Base-by-base conservation (phyloP, 2,113 vertebrate species). In the Python bivittatus region DNA sequence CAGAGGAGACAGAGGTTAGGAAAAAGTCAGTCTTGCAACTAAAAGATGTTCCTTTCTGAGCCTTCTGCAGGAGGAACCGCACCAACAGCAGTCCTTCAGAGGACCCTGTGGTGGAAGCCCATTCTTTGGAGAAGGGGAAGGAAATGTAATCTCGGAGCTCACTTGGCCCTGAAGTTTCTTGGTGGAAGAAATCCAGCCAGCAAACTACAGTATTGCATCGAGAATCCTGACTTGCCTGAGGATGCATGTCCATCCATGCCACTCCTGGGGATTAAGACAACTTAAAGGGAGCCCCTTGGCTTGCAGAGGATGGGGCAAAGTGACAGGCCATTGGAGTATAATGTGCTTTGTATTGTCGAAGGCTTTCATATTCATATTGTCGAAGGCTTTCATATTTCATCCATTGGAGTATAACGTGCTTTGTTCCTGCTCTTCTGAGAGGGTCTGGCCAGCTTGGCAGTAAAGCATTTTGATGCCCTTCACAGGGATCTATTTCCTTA, bases 111-210 rank as follows among this genome's bases (percentile, higher is more conserved):
- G 0, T 97, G 95, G 94, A 96, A 96, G 54, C 27, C 79, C 53
- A 0, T 91, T 33, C 88, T 84, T 94, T 94, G 94, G 94, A 95
- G 95, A 94, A 87, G 93, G 89, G 72, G 94, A 91, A 94, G 92
- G 96, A 96, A 97, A 96, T 92, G 88, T 94, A 95, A 12, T 93
- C 89, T 92, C 88, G 96, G 94, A 91, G 92, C 94, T 95, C 94
- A 94, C 90, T 53, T 57, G 68, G 68, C 88, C 84, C 91, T 95
- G 91, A 1, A 92, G 84, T 95, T 92, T 93, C 92, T 93, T 92
- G 87, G 84, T 79, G 23, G 88, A 92, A 89, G 89, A 93, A 83
- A 91, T 90, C 12, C 27, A 95, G 94, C 93, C 96, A 61, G 60
- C 60, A 95, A 2, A 6, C 64, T 25, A 53, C 53, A 90, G 33